Base-by-base conservation (phyloP, 1,140 invertebrate species). In the Scaptomyza montana region DNA sequence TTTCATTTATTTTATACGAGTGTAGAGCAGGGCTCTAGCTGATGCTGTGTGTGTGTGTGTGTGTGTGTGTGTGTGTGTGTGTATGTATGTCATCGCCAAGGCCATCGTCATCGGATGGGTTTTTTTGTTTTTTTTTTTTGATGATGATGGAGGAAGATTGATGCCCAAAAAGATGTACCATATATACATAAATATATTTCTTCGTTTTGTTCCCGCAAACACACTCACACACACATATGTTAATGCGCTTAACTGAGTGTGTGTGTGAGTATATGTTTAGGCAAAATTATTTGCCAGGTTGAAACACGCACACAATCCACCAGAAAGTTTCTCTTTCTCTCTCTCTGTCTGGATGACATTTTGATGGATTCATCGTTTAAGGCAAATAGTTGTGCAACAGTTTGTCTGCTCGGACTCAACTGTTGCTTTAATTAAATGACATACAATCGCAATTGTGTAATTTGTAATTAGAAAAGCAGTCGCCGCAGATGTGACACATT, bases 131-230 rank as follows among this genome's bases (percentile, higher is more conserved):
- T 30, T 30, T 30, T 30, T 2, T 33, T 59, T 82, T 86, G 82
- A 86, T 78, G 87, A 87, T 87, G 82, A 86, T 87, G 82, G 82
- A 87, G 65, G 71, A 86, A 86, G 82, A 86, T 86, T 86, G 82
- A 86, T 85, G 80, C 77, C 63, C 64, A 51, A 66, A 86, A 86
- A 71, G 45, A 7, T 30, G 7, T 30, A 47, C 63, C 21, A 46
- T 1, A 3, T 0, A 3, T 10, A 25, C 21, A 25, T 25, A 25
- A 5, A 33, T 33, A 6, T 33, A 33, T 33, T n/a, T 43, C n/a
- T 51, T 7, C 5, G 30, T 13, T 13, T 30, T 30, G 21, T 12
- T 65, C 51, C 33, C 45, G 30, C 8, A 62, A 25, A 21, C 16
- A 50, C 25, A 21, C 21, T 12, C n/a, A n/a, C 13, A 28, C n/a